A percentile compares a stretch with the other conserved stretches of the same genome.
These are phyloP conservation scores for Hormaphis cornu DNA, from an alignment of 1,140 invertebrate genomes.

Conservation along the genomic window DNA sequence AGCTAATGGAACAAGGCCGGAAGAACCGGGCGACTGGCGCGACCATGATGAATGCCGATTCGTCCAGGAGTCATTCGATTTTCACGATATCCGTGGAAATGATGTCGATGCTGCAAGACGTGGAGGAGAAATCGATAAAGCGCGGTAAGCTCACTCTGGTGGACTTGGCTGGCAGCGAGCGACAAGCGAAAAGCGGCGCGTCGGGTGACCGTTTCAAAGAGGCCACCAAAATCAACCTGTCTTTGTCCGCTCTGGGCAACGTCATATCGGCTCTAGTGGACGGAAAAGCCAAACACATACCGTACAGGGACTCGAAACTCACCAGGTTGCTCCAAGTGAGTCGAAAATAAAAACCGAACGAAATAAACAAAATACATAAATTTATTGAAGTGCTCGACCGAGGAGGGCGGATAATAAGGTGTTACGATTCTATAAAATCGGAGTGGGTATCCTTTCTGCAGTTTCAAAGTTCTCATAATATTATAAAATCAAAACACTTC, in stretches of 20 bases:
- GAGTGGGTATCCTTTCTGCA: no score
- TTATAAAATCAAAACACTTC: no score
- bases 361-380: not conserved
- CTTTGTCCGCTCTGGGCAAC: slow-evolving; percentile 84
- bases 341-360: not conserved
- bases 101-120: slow-evolving; percentile 45
- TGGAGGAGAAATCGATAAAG: slow-evolving; percentile 52
- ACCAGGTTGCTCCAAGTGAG: slow-evolving; percentile 71
- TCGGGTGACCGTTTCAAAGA: slow-evolving; percentile 81
- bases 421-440: no score
- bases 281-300: slow-evolving; percentile 81
- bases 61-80: slow-evolving; percentile 81
- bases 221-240: slow-evolving; percentile 92
- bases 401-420: no score
- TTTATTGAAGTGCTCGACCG: no score
- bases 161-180: slow-evolving; percentile 79
- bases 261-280: slow-evolving; percentile 88
- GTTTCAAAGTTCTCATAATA: no score
- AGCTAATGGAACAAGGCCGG: slow-evolving; percentile 65
- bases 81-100: slow-evolving; percentile 82
- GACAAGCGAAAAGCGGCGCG: slow-evolving; percentile 76
- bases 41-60: slow-evolving; percentile 79
- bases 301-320: slow-evolving; percentile 88
- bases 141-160: slow-evolving; percentile 83
- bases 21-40: slow-evolving; percentile 63